These are phyloP conservation scores for Amphimallon solstitiale DNA, from an alignment of 2,888 invertebrate species.

Conservation along the genomic window DNA sequence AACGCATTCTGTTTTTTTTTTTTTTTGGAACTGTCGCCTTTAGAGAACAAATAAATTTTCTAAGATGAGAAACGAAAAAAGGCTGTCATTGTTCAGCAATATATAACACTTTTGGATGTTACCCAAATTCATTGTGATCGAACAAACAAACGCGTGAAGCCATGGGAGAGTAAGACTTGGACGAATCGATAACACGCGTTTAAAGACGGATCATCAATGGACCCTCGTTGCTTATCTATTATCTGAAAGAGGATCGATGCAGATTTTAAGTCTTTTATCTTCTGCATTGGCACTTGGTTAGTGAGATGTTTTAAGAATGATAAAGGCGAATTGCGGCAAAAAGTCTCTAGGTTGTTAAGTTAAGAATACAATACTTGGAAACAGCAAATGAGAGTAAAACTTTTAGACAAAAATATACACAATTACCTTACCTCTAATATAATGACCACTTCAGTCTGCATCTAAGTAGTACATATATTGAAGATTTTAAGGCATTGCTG, in stretches of 20 bases:
- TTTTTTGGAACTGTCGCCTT: background rate
- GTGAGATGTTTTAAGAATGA: too few species aligned
- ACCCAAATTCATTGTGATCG: constrained; percentile 30
- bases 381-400: too few species aligned
- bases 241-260: constrained; percentile 5
- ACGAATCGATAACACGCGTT: constrained; percentile 19
- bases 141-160: constrained; percentile 14
- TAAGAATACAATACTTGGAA: too few species aligned
- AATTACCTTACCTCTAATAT: too few species aligned
- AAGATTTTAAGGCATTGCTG: too few species aligned
- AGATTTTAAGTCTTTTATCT: constrained; percentile 6
- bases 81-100: constrained; percentile 18
- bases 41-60: constrained; percentile 17
- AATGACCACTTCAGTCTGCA: too few species aligned
- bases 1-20: background rate
- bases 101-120: constrained; percentile 31
- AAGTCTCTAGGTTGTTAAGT: too few species aligned
- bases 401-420: too few species aligned
- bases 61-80: background rate
- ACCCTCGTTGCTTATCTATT: constrained; percentile 10
- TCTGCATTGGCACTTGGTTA: background rate
- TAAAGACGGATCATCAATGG: background rate
- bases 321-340: too few species aligned
- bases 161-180: background rate
- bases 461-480: too few species aligned